Evolutionary conservation across 2,888 invertebrate genomes (phyloP).

Genomic region (Lasioglossum zephyrum): DNA sequence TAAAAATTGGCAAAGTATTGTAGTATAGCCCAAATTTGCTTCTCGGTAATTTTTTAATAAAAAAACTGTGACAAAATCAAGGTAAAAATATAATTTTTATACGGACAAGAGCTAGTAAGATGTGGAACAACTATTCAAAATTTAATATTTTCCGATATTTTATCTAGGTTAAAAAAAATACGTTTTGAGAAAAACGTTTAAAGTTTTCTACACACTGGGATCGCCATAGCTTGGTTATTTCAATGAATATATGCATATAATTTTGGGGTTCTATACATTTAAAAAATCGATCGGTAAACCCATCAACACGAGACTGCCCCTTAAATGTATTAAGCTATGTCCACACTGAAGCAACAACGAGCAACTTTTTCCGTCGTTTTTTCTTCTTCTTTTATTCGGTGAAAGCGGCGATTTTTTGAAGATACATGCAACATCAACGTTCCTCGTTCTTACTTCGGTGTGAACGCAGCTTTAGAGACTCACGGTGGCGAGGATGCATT

Average conservation of each 20-base stretch:
- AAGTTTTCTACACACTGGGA: background rate
- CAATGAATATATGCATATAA: background rate
- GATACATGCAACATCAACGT: background rate
- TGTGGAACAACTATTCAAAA: too few relatives aligned
- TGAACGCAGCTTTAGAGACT: slow-evolving; percentile 17
- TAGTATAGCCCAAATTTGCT: too few relatives aligned
- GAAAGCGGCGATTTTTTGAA: background rate
- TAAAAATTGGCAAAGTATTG: background rate
- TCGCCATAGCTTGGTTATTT: background rate
- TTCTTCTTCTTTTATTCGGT: background rate
- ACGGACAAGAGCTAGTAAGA: too few relatives aligned
- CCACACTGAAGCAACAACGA: background rate
- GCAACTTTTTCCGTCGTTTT: background rate
- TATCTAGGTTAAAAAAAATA: background rate
- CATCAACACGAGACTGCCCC: background rate
- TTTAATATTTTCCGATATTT: background rate
- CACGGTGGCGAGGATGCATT: slow-evolving; percentile 77
- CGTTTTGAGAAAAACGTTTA: background rate
- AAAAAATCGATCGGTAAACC: background rate
- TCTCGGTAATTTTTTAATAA: too few relatives aligned
- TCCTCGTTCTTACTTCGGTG: background rate
- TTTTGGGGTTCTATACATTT: background rate
- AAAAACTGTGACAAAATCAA: too few relatives aligned
- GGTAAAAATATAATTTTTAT: too few relatives aligned
- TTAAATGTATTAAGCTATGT: background rate